Evolutionary conservation across 1,140 invertebrate genomes (phyloP), one percentile per base, ranked within the genome.

Genomic region (Sycobia sp.): DNA sequence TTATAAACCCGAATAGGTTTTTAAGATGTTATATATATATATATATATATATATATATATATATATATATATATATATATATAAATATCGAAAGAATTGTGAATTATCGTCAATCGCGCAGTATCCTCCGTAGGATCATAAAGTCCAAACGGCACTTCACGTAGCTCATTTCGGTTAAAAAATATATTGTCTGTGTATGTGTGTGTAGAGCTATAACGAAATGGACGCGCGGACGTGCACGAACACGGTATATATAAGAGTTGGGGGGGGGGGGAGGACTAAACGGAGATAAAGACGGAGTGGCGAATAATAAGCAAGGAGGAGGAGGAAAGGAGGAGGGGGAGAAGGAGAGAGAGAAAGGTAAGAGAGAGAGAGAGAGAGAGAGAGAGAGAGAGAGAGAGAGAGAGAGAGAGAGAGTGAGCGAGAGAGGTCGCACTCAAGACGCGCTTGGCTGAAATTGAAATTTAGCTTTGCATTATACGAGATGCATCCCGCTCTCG

Each of bases 391-490:
- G 18, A 32, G 13, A 39, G 22, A 41, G 4, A 25, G 23, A 55
- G 51, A 43, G 23, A 41, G 44, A 59, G 34, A 39, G n/a, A 7
- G 49, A 3, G 14, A 18, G 36, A 25, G 25, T 36, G 36, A 8
- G 4, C 20, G 10, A 32, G 4, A 14, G 18, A 29, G 16, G 46
- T 34, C n/a, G 23, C 13, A 43, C 20, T 25, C 46, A 18, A 29
- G 20, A 50, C 23, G 36, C 25, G 49, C 39, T 61, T 39, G 29
- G 23, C 34, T 63, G 43, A 63, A 63, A 63, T 63, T 63, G 61
- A 63, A 57, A 63, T 63, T 63, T 63, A 49, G 53, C 61, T 47
- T 62, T 62, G 60, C 60, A 62, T 62, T 62, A n/a, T n/a, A 62
- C 60, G 20, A 62, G 60, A 55, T 55, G 59, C 54, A 61, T 61